phyloP scores from a whole-genome alignment of 1,140 invertebrate species.

The Bursaphelenchus mucronatus region DNA sequence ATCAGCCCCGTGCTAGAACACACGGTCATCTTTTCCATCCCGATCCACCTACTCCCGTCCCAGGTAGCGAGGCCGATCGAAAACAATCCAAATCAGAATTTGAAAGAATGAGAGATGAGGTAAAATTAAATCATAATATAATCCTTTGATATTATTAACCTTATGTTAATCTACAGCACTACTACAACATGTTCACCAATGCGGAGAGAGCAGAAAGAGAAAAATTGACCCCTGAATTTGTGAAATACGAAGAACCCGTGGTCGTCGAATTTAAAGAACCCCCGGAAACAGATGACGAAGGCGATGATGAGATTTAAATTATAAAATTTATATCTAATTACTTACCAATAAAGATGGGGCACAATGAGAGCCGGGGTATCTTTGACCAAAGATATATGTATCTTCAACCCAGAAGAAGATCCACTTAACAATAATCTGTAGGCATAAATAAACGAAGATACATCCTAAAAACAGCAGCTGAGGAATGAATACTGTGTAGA shows the following conservation, averaged over 20 bases:
- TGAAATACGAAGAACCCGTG: constrained; percentile 3
- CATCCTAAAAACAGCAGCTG: constrained; percentile 82
- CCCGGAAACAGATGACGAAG: constrained; percentile 10
- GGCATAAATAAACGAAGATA: constrained; percentile 87
- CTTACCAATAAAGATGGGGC: constrained; percentile 67
- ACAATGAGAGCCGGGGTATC: constrained; percentile 62
- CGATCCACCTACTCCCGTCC: constrained; percentile 44
- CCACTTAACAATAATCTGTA: constrained; percentile 87
- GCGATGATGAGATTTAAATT: neutral
- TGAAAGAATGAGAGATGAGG: constrained; percentile 36
- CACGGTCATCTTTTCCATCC: constrained; percentile 47
- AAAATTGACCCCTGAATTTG: constrained; percentile 1
- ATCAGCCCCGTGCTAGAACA: constrained; percentile 46
- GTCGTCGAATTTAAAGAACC: constrained; percentile 8
- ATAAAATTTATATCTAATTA: neutral
- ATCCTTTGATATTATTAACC: neutral
- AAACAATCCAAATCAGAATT: constrained; percentile 33
- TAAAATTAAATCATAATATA: constrained; percentile 12
- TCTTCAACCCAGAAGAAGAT: constrained; percentile 68
- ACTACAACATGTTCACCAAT: constrained; percentile 44
- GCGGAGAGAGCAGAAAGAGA: constrained; percentile 36
- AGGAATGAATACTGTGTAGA: constrained; percentile 86
- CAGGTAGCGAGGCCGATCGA: constrained; percentile 22
- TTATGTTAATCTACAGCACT: constrained; percentile 37
- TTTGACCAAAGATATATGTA: constrained; percentile 48